Conservation (phyloP, 2,888 invertebrate species). For the Clunio marinus region DNA sequence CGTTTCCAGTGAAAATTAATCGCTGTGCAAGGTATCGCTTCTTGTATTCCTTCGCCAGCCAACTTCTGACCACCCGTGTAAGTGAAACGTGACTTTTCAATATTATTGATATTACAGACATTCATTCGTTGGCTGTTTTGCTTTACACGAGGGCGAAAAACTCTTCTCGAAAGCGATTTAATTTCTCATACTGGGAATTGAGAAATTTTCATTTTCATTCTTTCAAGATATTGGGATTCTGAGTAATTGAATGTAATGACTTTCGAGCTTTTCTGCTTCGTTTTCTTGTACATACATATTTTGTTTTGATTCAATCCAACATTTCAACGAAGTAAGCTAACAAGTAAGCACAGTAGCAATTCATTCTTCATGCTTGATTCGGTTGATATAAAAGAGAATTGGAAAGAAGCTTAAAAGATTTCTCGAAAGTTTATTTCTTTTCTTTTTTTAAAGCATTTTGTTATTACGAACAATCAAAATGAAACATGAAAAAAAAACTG, state of each 20-base stretch:
- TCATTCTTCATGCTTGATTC: conserved; percentile 10
- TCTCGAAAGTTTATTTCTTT: too few relatives aligned
- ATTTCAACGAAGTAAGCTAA: neutral
- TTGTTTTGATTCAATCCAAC: too few relatives aligned
- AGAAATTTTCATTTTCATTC: conserved; percentile 14
- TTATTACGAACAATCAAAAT: too few relatives aligned
- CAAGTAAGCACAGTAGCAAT: neutral
- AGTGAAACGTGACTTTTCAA: conserved; percentile 30
- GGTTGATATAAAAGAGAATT: neutral
- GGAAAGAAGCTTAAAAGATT: neutral
- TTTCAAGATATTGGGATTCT: neutral
- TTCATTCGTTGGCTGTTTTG: too few relatives aligned
- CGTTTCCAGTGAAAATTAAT: conserved; percentile 35
- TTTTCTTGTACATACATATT: too few relatives aligned
- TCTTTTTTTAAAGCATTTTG: too few relatives aligned
- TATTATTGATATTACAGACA: conserved; percentile 36
- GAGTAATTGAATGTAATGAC: conserved; percentile 27
- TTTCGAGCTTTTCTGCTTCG: neutral
- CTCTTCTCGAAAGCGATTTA: conserved; percentile 11
- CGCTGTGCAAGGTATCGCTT: conserved; percentile 8
- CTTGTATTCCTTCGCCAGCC: neutral
- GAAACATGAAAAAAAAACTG: too few relatives aligned
- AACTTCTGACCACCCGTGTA: conserved; percentile 24
- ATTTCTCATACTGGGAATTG: neutral
- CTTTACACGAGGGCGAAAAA: neutral